Evolutionary conservation across 2,888 invertebrate species (phyloP).

Genomic region (Pseudanteris insignis): DNA sequence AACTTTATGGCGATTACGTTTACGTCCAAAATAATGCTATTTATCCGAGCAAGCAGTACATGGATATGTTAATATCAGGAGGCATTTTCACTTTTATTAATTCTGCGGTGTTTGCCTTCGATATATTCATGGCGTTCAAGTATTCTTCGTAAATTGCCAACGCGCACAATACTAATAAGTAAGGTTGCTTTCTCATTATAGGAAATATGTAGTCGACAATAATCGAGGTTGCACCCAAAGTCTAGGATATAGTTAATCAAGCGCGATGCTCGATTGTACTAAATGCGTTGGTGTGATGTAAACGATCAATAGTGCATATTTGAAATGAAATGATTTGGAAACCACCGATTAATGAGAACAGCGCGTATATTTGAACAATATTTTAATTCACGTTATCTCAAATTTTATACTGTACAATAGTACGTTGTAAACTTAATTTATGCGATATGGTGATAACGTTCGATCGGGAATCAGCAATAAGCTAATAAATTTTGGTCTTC

Average conservation of each 20-base stretch:
- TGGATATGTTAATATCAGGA: constrained; percentile 75
- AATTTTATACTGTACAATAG: no score
- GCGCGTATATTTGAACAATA: no score
- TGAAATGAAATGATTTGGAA: no score
- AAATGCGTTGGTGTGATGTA: no score
- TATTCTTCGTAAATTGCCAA: constrained; percentile 48
- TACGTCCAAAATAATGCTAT: constrained; percentile 66
- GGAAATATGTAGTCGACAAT: constrained; percentile 10
- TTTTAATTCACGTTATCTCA: no score
- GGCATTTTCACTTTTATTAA: constrained; percentile 74
- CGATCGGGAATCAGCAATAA: no score
- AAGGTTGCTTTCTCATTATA: constrained; percentile 11
- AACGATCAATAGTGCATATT: no score
- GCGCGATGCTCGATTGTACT: constrained; percentile 8
- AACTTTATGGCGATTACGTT: constrained; percentile 54
- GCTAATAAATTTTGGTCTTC: no score
- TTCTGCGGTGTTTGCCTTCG: constrained; percentile 71
- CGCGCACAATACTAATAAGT: not conserved
- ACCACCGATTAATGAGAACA: no score
- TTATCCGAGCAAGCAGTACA: constrained; percentile 74
- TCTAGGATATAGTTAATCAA: constrained; percentile 10
- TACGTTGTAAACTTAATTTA: no score
- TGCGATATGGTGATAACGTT: no score
- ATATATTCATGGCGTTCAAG: constrained; percentile 72
- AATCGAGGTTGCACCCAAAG: constrained; percentile 12